Conservation (phyloP, 2,797 vertebrate species). For the Smutsia temminckii region DNA sequence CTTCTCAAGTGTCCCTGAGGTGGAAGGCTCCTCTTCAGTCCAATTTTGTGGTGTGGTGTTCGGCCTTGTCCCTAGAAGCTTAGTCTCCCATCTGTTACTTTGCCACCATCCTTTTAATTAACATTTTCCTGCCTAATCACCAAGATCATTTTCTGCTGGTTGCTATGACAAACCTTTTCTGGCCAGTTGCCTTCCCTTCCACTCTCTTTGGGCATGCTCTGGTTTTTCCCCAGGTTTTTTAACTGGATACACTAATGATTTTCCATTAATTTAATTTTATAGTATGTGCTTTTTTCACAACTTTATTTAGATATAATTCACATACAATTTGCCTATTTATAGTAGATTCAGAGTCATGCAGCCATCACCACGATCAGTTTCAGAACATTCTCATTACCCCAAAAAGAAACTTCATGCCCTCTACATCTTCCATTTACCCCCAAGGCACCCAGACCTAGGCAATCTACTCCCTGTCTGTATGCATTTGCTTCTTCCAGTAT, state of each 20-base stretch:
- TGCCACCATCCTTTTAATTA: not conserved
- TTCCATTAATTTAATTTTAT: not conserved
- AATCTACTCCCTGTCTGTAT: not conserved
- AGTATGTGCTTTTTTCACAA: not conserved
- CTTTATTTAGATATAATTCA: not conserved
- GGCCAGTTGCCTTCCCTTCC: not conserved
- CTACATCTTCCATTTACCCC: not conserved
- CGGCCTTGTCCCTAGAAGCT: not conserved
- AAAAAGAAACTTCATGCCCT: not conserved
- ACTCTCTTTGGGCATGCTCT: not conserved
- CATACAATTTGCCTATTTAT: not conserved
- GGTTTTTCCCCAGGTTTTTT: not conserved
- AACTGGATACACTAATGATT: not conserved
- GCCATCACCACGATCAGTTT: not conserved
- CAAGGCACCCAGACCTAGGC: not conserved
- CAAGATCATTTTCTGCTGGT: not conserved
- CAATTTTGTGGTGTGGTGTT: not conserved
- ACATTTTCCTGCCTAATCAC: not conserved
- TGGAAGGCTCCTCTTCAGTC: not conserved
- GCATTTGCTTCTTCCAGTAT: not conserved
- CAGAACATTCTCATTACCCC: not conserved
- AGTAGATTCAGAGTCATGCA: not conserved
- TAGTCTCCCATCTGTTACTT: not conserved
- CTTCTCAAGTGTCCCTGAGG: not conserved
- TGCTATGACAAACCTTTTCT: not conserved